These are phyloP conservation scores for Lindbergichthys nudifrons DNA, from an alignment of 2,797 vertebrate species.

Conservation along the genomic window DNA sequence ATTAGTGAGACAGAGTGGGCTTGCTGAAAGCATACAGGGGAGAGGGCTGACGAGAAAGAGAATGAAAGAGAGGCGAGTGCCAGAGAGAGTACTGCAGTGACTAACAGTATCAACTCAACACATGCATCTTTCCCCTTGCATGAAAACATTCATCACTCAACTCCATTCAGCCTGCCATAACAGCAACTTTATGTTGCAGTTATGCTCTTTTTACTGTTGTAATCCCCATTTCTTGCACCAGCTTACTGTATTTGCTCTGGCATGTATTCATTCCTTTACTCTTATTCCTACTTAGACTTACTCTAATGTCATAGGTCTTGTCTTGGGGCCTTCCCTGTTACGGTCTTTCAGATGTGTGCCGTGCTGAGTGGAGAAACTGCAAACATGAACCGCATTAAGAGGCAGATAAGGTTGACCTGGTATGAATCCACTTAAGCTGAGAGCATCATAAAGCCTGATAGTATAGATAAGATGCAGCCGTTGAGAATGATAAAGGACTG, in stretches of 20 bases:
- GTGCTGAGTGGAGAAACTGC: slow-evolving; percentile 10
- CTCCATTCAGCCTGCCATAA: slow-evolving; percentile 35
- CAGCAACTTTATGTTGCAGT: slow-evolving; percentile 47
- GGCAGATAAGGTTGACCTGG: slow-evolving; percentile 46
- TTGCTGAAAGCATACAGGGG: slow-evolving; percentile 37
- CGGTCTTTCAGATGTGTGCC: neutral
- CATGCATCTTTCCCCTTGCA: slow-evolving; percentile 27
- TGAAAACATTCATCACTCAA: slow-evolving; percentile 50
- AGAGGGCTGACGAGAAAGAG: slow-evolving; percentile 38
- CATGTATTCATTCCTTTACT: slow-evolving; percentile 32
- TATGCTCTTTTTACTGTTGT: slow-evolving; percentile 48
- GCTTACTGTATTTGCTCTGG: slow-evolving; percentile 4
- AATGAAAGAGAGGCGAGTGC: slow-evolving; percentile 26
- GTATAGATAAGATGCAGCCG: slow-evolving; percentile 38
- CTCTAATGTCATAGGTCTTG: slow-evolving; percentile 15
- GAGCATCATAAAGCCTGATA: slow-evolving; percentile 47
- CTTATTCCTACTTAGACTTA: slow-evolving; percentile 15
- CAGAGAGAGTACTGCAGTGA: slow-evolving; percentile 44
- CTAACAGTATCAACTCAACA: slow-evolving; percentile 41
- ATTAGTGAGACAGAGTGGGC: slow-evolving; percentile 53
- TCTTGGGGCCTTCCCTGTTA: neutral
- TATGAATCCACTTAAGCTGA: slow-evolving; percentile 41
- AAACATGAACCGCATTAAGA: slow-evolving; percentile 28
- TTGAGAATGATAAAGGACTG: slow-evolving; percentile 28
- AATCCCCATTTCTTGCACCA: slow-evolving; percentile 39